Evolutionary conservation across 1,140 invertebrate species (phyloP).

Genomic region (Listronotus bonariensis): DNA sequence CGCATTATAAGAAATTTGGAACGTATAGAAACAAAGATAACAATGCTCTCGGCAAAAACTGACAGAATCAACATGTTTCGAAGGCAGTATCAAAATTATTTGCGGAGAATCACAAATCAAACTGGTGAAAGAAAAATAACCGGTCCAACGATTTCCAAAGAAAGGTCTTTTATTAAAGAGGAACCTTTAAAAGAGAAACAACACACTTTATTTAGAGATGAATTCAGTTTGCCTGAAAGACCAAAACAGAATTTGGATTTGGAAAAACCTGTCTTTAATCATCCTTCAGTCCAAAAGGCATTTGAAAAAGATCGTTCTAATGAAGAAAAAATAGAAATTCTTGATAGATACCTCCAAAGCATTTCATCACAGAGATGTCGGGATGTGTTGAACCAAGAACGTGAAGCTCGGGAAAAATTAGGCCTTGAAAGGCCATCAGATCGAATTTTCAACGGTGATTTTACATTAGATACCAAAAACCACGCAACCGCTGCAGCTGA

Average conservation of each 20-base stretch:
- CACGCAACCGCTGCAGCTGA: constrained; percentile 41
- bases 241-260: neutral
- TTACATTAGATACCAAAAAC: constrained; percentile 6
- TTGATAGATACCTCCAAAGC: constrained; percentile 32
- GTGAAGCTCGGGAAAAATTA: constrained; percentile 11
- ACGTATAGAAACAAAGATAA: constrained; percentile 62
- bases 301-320: constrained; percentile 2
- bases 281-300: neutral
- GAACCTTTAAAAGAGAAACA: constrained; percentile 3
- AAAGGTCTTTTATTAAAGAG: constrained; percentile 8
- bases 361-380: constrained; percentile 15
- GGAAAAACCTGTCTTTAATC: neutral
- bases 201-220: neutral
- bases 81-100: constrained; percentile 45
- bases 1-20: constrained; percentile 62
- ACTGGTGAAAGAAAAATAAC: neutral
- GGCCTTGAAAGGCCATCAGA: neutral
- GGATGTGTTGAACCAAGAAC: constrained; percentile 5
- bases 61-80: constrained; percentile 62
- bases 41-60: constrained; percentile 63
- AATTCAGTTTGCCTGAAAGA: neutral
- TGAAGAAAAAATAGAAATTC: constrained; percentile 33
- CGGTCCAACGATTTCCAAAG: neutral
- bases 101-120: constrained; percentile 21
- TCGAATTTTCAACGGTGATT: neutral